phyloP scores from a whole-genome alignment of 2,888 invertebrate species.

The Dolichopus griseipennis region DNA sequence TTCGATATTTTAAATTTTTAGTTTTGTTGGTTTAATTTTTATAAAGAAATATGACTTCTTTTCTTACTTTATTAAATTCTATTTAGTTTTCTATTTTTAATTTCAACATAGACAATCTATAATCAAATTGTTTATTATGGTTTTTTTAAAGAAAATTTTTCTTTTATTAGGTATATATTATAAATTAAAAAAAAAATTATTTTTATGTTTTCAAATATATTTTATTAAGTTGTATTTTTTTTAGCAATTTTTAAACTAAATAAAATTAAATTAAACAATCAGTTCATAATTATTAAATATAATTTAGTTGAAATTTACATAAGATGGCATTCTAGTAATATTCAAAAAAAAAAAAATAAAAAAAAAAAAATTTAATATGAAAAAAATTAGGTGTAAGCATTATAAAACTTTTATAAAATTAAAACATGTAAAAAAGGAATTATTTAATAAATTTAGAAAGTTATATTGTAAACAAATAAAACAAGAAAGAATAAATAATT shows the following conservation, averaged over 20 bases:
- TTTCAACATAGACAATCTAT: neutral
- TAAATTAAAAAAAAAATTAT: neutral
- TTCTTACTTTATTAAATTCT: too few relatives aligned
- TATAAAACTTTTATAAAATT: neutral
- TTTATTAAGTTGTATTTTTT: neutral
- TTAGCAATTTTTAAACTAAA: neutral
- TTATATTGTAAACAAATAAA: too few relatives aligned
- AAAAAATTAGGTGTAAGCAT: neutral
- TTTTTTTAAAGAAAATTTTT: neutral
- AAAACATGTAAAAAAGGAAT: neutral
- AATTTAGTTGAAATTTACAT: neutral
- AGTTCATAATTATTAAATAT: neutral
- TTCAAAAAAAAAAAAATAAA: neutral
- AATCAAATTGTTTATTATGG: neutral
- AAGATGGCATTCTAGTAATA: neutral
- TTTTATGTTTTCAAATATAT: conserved; percentile 4
- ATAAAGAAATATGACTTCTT: too few relatives aligned
- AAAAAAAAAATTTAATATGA: neutral
- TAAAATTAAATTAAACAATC: neutral
- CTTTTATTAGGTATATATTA: neutral
- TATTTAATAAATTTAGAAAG: too few relatives aligned
- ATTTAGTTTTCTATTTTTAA: neutral
- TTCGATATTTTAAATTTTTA: too few relatives aligned
- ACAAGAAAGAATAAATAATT: too few relatives aligned
- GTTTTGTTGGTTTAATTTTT: too few relatives aligned